Evolutionary conservation across 2,113 vertebrate species (phyloP).

Genomic region (Diphyllodes magnificus): DNA sequence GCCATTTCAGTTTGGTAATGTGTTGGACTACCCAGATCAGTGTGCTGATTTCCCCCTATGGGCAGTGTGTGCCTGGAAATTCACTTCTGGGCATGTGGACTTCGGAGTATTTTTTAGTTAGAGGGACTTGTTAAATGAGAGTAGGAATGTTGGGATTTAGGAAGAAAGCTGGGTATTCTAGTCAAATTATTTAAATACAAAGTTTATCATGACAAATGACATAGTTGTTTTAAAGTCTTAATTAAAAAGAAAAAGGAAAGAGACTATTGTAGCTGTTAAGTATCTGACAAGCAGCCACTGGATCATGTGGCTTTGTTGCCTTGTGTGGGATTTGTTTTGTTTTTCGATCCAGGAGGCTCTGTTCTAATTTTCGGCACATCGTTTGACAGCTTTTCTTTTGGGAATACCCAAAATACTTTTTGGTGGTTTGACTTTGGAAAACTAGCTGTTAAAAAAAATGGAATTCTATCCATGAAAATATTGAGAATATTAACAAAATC

Average conservation of each 20-base stretch:
- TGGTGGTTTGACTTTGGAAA: not conserved
- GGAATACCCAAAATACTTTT: not conserved
- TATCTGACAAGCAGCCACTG: not conserved
- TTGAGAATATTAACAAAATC: not conserved
- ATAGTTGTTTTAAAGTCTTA: not conserved
- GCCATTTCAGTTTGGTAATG: not conserved
- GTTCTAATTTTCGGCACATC: not conserved
- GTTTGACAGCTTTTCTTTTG: not conserved
- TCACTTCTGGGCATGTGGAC: not conserved
- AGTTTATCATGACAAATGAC: not conserved
- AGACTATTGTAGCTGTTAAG: not conserved
- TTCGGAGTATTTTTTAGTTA: not conserved
- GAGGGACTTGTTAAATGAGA: not conserved
- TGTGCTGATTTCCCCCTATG: not conserved
- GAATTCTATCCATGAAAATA: not conserved
- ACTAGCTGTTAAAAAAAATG: not conserved
- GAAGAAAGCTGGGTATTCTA: not conserved
- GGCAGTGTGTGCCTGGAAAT: not conserved
- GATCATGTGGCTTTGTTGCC: not conserved
- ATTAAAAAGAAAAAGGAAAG: too few species aligned
- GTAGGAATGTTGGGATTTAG: not conserved
- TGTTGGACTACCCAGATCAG: not conserved
- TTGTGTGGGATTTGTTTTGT: not conserved
- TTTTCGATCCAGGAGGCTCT: not conserved
- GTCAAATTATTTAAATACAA: not conserved